These are phyloP conservation scores for Ylistrum balloti DNA, from an alignment of 1,140 invertebrate species.

Conservation along the genomic window DNA sequence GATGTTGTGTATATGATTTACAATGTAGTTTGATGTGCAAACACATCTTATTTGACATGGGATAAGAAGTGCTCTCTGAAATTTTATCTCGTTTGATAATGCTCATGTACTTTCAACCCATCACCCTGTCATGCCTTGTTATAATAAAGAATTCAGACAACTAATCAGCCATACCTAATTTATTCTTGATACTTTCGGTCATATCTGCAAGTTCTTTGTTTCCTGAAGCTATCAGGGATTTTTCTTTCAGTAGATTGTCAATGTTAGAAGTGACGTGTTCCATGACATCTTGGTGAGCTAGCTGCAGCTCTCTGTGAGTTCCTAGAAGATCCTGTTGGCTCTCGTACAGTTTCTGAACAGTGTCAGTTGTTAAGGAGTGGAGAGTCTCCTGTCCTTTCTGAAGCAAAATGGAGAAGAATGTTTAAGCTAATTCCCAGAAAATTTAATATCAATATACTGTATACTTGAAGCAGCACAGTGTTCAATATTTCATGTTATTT, in stretches of 20 bases:
- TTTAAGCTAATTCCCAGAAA: too few species aligned
- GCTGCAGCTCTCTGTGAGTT: constrained; percentile 84
- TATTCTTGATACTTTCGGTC: constrained; percentile 85
- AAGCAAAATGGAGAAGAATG: constrained; percentile 58
- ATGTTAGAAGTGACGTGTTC: constrained; percentile 81
- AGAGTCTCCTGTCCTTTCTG: constrained; percentile 85
- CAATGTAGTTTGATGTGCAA: too few species aligned
- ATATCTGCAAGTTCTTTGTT: constrained; percentile 85
- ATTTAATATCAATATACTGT: too few species aligned
- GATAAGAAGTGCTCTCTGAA: too few species aligned
- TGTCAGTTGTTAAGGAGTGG: constrained; percentile 83
- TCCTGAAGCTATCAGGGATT: constrained; percentile 85
- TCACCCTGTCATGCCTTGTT: too few species aligned
- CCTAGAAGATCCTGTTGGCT: constrained; percentile 84
- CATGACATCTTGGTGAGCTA: constrained; percentile 84
- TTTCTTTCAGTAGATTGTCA: constrained; percentile 84
- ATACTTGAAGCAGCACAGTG: too few species aligned
- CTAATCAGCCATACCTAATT: constrained; percentile 83
- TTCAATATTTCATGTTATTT: too few species aligned
- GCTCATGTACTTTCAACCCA: too few species aligned
- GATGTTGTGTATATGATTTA: too few species aligned
- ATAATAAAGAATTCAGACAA: neutral
- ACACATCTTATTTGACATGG: too few species aligned
- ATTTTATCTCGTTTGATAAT: too few species aligned
- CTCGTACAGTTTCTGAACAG: constrained; percentile 83